phyloP scores from a whole-genome alignment of 2,888 invertebrate species.

The Caenorhabditis sp. region DNA sequence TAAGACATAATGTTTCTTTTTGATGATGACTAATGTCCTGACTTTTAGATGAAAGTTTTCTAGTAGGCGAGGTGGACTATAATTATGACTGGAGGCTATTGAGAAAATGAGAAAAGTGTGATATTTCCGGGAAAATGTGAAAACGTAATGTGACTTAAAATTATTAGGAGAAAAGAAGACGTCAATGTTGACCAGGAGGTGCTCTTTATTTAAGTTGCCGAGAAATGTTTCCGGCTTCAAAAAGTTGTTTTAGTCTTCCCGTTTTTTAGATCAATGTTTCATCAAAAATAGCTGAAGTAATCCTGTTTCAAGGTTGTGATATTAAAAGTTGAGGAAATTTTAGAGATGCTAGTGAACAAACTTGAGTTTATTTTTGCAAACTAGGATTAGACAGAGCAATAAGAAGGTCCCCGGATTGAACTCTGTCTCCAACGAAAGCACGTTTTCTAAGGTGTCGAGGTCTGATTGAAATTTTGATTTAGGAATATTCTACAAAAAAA shows the following conservation, averaged over 20 bases:
- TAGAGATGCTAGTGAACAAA: too few species aligned
- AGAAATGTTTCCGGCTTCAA: not conserved
- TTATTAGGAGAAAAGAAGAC: not conserved
- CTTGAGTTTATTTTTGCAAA: too few species aligned
- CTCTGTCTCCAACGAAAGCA: too few species aligned
- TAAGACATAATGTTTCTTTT: not conserved
- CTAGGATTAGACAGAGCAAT: too few species aligned
- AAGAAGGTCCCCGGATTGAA: too few species aligned
- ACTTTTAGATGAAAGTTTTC: not conserved
- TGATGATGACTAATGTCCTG: conserved; percentile 3
- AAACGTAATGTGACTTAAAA: too few species aligned
- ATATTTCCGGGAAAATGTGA: not conserved
- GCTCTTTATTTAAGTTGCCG: not conserved
- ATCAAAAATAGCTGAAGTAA: not conserved
- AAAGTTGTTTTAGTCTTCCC: not conserved
- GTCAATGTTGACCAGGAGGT: not conserved
- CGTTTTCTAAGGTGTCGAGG: too few species aligned
- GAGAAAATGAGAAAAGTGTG: not conserved
- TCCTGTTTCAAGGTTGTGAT: not conserved
- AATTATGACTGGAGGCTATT: not conserved
- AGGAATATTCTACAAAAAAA: too few species aligned
- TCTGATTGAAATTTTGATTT: too few species aligned
- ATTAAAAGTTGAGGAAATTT: too few species aligned
- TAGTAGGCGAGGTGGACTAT: too few species aligned
- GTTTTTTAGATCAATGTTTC: not conserved